Percentiles rank a stretch among this genome's conserved stretches.
These are phyloP conservation scores for Platycnemis pennipes DNA, from an alignment of 2,888 invertebrate genomes.

Conservation along the genomic window DNA sequence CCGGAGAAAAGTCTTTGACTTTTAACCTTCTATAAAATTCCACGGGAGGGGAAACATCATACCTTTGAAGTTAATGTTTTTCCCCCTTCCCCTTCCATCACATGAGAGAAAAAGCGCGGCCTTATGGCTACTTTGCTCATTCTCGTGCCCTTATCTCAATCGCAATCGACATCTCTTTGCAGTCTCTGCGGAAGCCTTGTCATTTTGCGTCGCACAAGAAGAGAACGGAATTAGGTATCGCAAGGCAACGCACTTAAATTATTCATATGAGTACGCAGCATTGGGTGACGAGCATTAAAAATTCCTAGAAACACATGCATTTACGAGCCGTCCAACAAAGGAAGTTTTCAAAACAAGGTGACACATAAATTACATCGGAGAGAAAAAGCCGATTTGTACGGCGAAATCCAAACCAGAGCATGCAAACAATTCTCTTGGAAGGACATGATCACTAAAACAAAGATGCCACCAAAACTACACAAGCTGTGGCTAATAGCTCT, in stretches of 20 bases:
- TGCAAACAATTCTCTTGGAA: neutral
- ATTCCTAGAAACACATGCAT: neutral
- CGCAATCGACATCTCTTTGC: neutral
- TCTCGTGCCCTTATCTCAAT: neutral
- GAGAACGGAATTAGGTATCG: neutral
- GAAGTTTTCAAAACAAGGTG: neutral
- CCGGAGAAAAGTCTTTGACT: neutral
- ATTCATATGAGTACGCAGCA: neutral
- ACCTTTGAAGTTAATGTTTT: neutral
- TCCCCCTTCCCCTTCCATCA: neutral
- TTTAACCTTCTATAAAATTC: neutral
- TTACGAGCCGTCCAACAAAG: neutral
- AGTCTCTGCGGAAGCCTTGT: neutral
- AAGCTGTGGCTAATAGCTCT: neutral
- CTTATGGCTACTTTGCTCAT: neutral
- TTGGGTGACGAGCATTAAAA: neutral
- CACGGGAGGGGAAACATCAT: neutral
- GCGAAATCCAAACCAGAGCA: neutral
- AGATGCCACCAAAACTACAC: neutral
- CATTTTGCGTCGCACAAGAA: neutral
- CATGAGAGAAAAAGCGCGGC: neutral
- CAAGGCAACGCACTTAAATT: neutral
- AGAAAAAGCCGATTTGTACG: neutral
- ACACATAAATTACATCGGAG: neutral
- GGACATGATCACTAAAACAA: neutral